Conservation (phyloP, 2,797 vertebrate species). For the Darevskia mixta region DNA sequence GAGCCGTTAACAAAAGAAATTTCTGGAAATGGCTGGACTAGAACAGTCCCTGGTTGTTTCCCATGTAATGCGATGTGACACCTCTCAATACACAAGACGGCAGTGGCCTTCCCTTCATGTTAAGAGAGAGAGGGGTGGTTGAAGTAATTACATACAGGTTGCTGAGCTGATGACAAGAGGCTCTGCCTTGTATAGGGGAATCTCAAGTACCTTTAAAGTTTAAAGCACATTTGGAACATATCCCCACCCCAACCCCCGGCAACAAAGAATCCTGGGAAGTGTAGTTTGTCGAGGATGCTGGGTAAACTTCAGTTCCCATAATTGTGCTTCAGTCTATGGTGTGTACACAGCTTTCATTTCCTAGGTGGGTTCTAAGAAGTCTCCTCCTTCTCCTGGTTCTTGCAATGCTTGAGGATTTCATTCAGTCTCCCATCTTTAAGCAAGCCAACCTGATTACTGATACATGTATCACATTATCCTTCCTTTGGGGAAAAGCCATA, state of each 20-base stretch:
- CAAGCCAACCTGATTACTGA: too few relatives aligned
- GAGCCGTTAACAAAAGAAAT: constrained; percentile 65
- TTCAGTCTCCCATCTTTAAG: too few relatives aligned
- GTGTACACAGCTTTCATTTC: not conserved
- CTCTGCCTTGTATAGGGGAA: constrained; percentile 1
- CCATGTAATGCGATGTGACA: constrained; percentile 72
- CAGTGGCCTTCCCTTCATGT: constrained; percentile 70
- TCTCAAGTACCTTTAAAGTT: constrained; percentile 15
- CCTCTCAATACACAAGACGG: constrained; percentile 60
- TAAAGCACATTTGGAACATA: too few relatives aligned
- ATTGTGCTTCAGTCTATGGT: too few relatives aligned
- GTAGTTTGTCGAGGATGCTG: too few relatives aligned
- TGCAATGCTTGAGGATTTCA: too few relatives aligned
- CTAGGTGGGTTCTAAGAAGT: constrained; percentile 16
- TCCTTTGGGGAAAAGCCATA: too few relatives aligned
- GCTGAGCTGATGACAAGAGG: constrained; percentile 56
- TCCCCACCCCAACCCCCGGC: too few relatives aligned
- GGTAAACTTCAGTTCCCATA: too few relatives aligned
- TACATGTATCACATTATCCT: too few relatives aligned
- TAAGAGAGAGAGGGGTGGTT: constrained; percentile 55
- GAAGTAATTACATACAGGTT: constrained; percentile 68
- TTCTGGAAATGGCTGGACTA: constrained; percentile 64
- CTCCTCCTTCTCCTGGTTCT: too few relatives aligned
- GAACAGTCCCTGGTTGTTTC: constrained; percentile 62
- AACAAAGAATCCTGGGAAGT: too few relatives aligned